Conservation (phyloP, 2,797 vertebrate species). For the Manis javanica region DNA sequence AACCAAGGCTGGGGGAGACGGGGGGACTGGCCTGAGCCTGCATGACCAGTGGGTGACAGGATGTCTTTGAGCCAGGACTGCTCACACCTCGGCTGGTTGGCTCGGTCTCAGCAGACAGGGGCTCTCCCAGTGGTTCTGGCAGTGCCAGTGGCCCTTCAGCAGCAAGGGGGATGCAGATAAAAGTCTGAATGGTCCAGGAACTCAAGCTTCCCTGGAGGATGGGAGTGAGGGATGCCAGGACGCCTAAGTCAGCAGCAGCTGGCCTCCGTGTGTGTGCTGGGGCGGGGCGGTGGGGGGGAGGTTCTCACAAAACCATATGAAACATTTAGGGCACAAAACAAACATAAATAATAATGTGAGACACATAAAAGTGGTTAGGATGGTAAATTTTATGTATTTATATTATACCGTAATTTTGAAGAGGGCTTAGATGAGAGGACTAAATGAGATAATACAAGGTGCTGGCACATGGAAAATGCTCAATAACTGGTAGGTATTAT, state of each 20-base stretch:
- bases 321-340: not conserved
- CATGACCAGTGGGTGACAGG: not conserved
- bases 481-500: not conserved
- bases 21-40: not conserved
- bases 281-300: not conserved
- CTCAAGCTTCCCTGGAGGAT: not conserved
- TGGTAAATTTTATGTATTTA: not conserved
- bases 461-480: not conserved
- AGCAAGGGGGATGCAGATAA: not conserved
- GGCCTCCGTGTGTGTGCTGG: rapidly evolving
- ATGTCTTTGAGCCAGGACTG: not conserved
- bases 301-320: not conserved
- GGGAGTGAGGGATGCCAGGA: not conserved
- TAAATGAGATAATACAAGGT: not conserved
- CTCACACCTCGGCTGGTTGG: not conserved
- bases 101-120: not conserved
- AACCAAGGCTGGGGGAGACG: not conserved
- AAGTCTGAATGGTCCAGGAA: not conserved
- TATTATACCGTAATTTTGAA: not conserved
- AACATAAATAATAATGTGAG: not conserved
- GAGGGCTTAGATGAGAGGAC: not conserved
- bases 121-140: not conserved
- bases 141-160: not conserved
- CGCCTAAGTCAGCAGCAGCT: not conserved
- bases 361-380: not conserved